Conservation (phyloP, 2,113 vertebrate species). For the human region DNA sequence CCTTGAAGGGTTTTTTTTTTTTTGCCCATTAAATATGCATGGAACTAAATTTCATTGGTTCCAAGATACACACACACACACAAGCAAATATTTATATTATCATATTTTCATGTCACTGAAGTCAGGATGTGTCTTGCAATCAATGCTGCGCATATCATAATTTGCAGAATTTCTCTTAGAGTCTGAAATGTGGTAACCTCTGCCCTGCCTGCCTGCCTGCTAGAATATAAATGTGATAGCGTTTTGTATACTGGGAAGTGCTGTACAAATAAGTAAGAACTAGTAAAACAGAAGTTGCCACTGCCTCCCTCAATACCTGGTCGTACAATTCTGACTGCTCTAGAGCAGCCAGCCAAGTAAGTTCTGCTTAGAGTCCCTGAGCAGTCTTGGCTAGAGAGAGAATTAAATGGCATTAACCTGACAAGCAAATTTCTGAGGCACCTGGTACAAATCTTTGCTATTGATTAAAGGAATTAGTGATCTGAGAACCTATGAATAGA, state of each 20-base stretch:
- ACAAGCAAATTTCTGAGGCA: slow-evolving; percentile 56
- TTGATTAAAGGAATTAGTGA: slow-evolving; percentile 77
- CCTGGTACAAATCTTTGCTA: slow-evolving; percentile 70
- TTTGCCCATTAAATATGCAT: neutral
- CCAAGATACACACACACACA: neutral
- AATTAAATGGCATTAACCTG: slow-evolving; percentile 60
- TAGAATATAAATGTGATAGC: neutral
- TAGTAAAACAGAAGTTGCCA: neutral
- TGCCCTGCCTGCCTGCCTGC: neutral
- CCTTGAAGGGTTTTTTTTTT: neutral
- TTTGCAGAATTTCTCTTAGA: neutral
- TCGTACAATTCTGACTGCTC: neutral
- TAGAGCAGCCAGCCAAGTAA: neutral
- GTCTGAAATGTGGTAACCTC: neutral
- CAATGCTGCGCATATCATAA: neutral
- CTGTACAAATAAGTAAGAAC: neutral
- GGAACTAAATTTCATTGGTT: neutral
- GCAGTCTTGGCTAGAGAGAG: neutral
- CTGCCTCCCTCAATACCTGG: neutral
- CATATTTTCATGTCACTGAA: neutral
- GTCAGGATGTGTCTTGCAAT: neutral
- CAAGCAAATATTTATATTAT: neutral
- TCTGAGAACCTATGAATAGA: slow-evolving; percentile 61
- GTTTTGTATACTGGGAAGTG: neutral
- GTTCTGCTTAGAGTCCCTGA: neutral